phyloP scores from a whole-genome alignment of 2,888 invertebrate species.

The Scaptomyza tumidula region DNA sequence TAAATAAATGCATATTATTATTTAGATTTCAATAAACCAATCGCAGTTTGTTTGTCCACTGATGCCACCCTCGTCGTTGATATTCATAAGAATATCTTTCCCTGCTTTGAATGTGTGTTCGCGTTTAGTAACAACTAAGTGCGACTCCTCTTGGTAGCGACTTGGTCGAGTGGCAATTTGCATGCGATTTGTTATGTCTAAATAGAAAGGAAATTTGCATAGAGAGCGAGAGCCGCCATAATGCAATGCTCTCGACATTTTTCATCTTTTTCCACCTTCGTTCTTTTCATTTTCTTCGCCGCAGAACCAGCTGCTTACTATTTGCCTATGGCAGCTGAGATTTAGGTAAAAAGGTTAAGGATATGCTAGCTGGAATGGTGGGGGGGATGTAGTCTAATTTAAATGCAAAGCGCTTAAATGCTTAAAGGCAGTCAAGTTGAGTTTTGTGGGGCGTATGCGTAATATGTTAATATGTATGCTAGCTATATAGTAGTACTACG shows the following conservation, averaged over 20 bases:
- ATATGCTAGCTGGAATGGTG: slow-evolving; percentile 73
- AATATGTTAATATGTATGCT: slow-evolving; percentile 29
- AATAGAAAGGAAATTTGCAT: slow-evolving; percentile 64
- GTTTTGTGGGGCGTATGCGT: slow-evolving; percentile 55
- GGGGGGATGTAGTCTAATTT: slow-evolving; percentile 58
- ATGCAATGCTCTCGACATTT: slow-evolving; percentile 61
- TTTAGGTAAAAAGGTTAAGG: slow-evolving; percentile 79
- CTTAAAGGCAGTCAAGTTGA: slow-evolving; percentile 25
- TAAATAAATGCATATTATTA: neutral
- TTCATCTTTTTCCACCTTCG: neutral
- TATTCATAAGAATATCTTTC: slow-evolving; percentile 31
- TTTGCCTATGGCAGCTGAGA: slow-evolving; percentile 61
- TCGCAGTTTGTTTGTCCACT: neutral
- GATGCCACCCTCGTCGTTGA: slow-evolving; percentile 43
- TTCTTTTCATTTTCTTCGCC: neutral
- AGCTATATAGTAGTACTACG: slow-evolving; percentile 12
- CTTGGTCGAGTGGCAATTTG: slow-evolving; percentile 77
- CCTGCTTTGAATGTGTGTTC: neutral
- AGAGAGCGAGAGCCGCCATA: slow-evolving; percentile 59
- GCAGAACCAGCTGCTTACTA: slow-evolving; percentile 27
- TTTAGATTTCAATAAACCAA: slow-evolving; percentile 5
- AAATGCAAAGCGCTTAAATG: slow-evolving; percentile 59
- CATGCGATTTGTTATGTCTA: slow-evolving; percentile 74
- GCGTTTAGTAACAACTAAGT: slow-evolving; percentile 21
- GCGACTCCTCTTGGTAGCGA: slow-evolving; percentile 52